phyloP scores from a whole-genome alignment of 1,140 invertebrate species.

The Dendroctonus valens region DNA sequence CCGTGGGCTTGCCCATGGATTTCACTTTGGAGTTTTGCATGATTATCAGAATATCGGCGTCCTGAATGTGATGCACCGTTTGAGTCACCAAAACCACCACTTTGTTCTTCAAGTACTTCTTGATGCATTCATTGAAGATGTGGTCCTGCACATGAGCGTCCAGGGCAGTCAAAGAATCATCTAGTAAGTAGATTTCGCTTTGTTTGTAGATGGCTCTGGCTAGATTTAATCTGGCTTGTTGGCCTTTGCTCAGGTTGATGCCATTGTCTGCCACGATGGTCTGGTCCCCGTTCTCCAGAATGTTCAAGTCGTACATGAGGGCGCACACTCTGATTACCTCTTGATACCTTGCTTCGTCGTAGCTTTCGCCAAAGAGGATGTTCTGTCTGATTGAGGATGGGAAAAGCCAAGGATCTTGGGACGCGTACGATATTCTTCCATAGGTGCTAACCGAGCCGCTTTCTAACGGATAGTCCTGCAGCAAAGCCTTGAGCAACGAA shows the following conservation, averaged over 20 bases:
- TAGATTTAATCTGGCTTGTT: slow-evolving; percentile 85
- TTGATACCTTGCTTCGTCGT: slow-evolving; percentile 52
- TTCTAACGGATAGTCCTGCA: slow-evolving; percentile 67
- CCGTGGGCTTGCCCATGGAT: slow-evolving; percentile 50
- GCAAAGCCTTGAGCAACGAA: slow-evolving; percentile 67
- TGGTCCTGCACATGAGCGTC: slow-evolving; percentile 80
- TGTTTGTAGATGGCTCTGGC: slow-evolving; percentile 79
- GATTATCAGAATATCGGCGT: slow-evolving; percentile 68
- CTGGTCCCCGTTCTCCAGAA: slow-evolving; percentile 66
- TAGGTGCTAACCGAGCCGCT: slow-evolving; percentile 61
- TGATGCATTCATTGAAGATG: slow-evolving; percentile 72
- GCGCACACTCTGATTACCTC: slow-evolving; percentile 52
- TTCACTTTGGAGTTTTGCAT: slow-evolving; percentile 53
- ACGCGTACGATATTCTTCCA: slow-evolving; percentile 74
- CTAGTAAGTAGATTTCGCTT: slow-evolving; percentile 77
- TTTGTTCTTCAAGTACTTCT: slow-evolving; percentile 67
- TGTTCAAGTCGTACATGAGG: slow-evolving; percentile 67
- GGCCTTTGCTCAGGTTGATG: slow-evolving; percentile 77
- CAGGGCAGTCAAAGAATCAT: slow-evolving; percentile 76
- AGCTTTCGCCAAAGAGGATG: slow-evolving; percentile 60
- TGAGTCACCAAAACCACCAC: slow-evolving; percentile 73
- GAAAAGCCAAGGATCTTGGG: slow-evolving; percentile 79
- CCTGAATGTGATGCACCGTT: slow-evolving; percentile 81
- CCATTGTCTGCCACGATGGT: slow-evolving; percentile 84
- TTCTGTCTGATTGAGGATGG: slow-evolving; percentile 62